These are phyloP conservation scores for Endotricha flammealis DNA, from an alignment of 2,888 invertebrate genomes.

Conservation along the genomic window DNA sequence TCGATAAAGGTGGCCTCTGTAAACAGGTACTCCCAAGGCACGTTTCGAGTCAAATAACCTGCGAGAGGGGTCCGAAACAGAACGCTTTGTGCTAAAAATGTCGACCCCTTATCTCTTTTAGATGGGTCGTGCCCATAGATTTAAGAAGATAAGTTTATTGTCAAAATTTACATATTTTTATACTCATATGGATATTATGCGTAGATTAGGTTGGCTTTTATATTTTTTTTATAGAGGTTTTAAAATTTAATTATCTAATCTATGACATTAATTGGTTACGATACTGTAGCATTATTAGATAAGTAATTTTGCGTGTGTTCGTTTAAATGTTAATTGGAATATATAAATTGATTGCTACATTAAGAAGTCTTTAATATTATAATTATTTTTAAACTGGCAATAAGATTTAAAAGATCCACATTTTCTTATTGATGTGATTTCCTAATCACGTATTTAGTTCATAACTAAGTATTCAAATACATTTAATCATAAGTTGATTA, in stretches of 20 bases:
- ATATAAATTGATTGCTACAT: neutral
- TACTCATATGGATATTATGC: neutral
- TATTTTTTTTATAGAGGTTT: neutral
- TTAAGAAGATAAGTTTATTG: conserved; percentile 35
- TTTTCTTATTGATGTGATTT: neutral
- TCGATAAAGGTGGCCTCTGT: conserved; percentile 61
- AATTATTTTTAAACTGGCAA: neutral
- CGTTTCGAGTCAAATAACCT: conserved; percentile 69
- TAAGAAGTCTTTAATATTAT: neutral
- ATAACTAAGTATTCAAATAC: too few relatives aligned
- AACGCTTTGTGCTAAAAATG: conserved; percentile 76
- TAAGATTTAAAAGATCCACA: neutral
- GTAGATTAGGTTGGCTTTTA: neutral
- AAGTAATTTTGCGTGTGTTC: neutral
- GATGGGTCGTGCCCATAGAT: conserved; percentile 66
- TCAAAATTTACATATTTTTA: conserved; percentile 14
- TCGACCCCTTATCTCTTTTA: conserved; percentile 72
- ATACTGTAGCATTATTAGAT: neutral
- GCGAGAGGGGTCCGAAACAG: conserved; percentile 69
- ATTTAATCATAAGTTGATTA: too few relatives aligned
- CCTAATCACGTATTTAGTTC: too few relatives aligned
- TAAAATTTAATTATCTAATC: neutral
- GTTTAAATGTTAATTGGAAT: neutral
- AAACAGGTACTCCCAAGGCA: conserved; percentile 65
- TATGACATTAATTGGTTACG: neutral